A percentile compares a stretch with the other conserved stretches of the same genome.
These are phyloP conservation scores for Steinernema hermaphroditum DNA, from an alignment of 2,888 invertebrate species.

Conservation along the genomic window DNA sequence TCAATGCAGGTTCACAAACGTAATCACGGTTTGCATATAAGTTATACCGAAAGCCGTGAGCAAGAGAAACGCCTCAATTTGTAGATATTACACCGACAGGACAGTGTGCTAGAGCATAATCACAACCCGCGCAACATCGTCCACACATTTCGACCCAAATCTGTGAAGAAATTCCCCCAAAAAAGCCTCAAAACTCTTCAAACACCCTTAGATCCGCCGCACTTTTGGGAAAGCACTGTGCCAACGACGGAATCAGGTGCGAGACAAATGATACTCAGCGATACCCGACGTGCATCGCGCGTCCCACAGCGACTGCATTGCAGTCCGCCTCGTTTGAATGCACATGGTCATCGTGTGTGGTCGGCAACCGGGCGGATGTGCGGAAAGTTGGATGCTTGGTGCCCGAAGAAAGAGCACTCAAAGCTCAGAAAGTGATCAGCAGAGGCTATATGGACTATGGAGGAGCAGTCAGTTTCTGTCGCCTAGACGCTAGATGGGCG, in stretches of 20 bases:
- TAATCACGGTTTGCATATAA: no score
- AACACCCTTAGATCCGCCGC: background rate
- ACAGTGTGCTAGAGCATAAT: no score
- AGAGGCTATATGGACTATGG: background rate
- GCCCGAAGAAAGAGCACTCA: conserved; percentile 20
- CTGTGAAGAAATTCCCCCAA: no score
- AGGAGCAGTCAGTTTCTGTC: no score
- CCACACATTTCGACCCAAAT: no score
- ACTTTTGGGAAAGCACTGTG: background rate
- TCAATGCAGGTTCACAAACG: no score
- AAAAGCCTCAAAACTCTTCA: background rate
- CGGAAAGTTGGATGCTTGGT: background rate
- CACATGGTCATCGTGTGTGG: background rate
- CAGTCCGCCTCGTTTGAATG: background rate
- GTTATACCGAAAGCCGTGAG: no score
- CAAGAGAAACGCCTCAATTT: no score
- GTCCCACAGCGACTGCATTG: background rate
- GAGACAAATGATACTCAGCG: background rate
- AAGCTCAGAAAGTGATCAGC: conserved; percentile 13
- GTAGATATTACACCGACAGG: no score
- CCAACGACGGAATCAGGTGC: background rate
- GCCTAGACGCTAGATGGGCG: no score
- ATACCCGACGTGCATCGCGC: background rate
- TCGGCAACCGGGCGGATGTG: background rate
- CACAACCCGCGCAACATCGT: no score